Conservation (phyloP, 2,888 invertebrate genomes). For the Baccha elongata region DNA sequence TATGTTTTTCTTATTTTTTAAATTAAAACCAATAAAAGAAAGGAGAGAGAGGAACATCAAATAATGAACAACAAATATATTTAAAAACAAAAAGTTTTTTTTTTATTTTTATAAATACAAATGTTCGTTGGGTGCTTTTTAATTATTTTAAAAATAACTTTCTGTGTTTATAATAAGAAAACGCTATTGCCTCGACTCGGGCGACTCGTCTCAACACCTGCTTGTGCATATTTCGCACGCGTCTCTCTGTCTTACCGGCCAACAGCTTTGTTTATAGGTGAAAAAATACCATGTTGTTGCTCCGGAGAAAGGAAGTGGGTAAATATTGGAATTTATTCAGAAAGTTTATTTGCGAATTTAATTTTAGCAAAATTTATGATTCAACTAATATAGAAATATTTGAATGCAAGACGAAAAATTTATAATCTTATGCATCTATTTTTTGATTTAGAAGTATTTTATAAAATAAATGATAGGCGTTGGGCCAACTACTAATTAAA, state of each 20-base stretch:
- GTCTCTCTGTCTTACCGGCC: conserved; percentile 5
- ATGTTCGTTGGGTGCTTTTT: conserved; percentile 1
- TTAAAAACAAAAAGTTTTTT: conserved; percentile 13
- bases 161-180: conserved; percentile 54
- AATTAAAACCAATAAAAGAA: neutral
- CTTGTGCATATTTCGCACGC: conserved; percentile 56
- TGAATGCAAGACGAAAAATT: neutral
- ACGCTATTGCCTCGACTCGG: neutral
- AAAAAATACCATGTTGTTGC: neutral
- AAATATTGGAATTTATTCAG: neutral
- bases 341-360: neutral
- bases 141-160: conserved; percentile 51
- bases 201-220: conserved; percentile 41
- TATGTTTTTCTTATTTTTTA: conserved; percentile 7
- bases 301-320: neutral
- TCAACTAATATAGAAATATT: neutral
- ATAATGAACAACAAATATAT: conserved; percentile 10
- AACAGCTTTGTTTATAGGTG: conserved; percentile 8
- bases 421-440: too few species aligned
- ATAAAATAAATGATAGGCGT: too few species aligned
- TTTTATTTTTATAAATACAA: conserved; percentile 19
- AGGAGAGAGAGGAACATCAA: neutral
- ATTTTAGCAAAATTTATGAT: neutral
- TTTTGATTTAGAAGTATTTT: neutral
- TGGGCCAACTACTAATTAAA: too few species aligned